phyloP scores from a whole-genome alignment of 2,888 invertebrate genomes.

The Drymonia ruficornis region DNA sequence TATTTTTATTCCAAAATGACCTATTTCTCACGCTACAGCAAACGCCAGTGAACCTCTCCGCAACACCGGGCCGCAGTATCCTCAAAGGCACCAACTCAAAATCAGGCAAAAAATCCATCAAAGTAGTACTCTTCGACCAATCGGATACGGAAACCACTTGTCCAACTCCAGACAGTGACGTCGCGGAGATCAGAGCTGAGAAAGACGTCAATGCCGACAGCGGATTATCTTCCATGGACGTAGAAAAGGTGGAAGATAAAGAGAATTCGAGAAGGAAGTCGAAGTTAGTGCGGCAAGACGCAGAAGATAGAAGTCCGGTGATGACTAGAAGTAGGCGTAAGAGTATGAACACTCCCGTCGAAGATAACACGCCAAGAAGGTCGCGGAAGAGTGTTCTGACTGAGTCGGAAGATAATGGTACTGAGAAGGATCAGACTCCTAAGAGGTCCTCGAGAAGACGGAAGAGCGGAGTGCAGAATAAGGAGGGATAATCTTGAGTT shows the following conservation, averaged over 20 bases:
- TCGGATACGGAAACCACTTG: conserved; percentile 38
- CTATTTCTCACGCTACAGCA: conserved; percentile 32
- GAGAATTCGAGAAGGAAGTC: conserved; percentile 48
- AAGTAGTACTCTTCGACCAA: conserved; percentile 65
- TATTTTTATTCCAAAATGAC: too few species aligned
- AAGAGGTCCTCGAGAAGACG: conserved; percentile 42
- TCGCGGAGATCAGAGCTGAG: conserved; percentile 11
- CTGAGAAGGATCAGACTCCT: conserved; percentile 28
- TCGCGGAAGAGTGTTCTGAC: conserved; percentile 46
- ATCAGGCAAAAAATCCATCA: conserved; percentile 60
- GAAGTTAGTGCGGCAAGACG: conserved; percentile 54
- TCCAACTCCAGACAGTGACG: conserved; percentile 17
- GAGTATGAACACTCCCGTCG: conserved; percentile 42
- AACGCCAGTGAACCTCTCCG: conserved; percentile 53
- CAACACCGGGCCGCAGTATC: conserved; percentile 72
- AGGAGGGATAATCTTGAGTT: conserved; percentile 16
- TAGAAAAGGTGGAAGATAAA: conserved; percentile 47
- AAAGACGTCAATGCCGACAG: conserved; percentile 27
- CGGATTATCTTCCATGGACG: conserved; percentile 40
- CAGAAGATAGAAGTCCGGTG: conserved; percentile 11
- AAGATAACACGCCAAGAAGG: conserved; percentile 29
- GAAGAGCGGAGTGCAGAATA: conserved; percentile 27
- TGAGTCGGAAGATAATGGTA: conserved; percentile 38
- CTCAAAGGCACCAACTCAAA: conserved; percentile 57
- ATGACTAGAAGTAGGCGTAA: conserved; percentile 60